Evolutionary conservation across 1,140 invertebrate species (phyloP), one percentile per base, ranked within the genome.

Genomic region (Drosophila varians): DNA sequence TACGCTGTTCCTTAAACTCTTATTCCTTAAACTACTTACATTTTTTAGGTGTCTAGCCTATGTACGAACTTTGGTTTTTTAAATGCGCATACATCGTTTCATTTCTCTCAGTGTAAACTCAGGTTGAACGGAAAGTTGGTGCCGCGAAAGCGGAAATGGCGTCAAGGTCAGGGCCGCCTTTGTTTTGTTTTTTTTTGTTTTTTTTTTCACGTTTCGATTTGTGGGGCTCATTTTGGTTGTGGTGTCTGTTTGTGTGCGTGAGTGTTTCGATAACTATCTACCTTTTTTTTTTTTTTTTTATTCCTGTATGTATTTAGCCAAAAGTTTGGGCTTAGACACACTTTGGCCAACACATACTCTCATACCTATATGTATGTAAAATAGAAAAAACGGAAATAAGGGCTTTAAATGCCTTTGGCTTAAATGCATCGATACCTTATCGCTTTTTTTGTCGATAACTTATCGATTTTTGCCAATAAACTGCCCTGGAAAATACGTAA

Each of bases 151-250:
- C 79, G 70, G 65, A 11, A 1, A 0, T 11, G 3, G 6, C 65
- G 25, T 84, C 65, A 42, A 64, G 78, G 11, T 36, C 57, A 54
- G 82, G 43, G 76, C 55, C 65, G 47, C 26, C 6, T 38, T 25
- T 34, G 2, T 2, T 21, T 21, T 21, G 2, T 28, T 38, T 56
- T 62, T 11, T 31, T 25, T 34, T 21, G 4, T 21, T 21, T 21
- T 21, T 28, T 38, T 56, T 62, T 11, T 31, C 28, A 11, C 56
- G 45, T 71, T 38, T 72, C 66, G 11, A 47, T 43, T 48, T 69
- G 47, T 82, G 77, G 82, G 83, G 74, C 82, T 88, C 82, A 86
- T 87, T n/a, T 80, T 74, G 8, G 45, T 74, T 55, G 25, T 66
- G 14, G 40, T 42, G 65, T 51, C 53, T 51, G 23, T 40, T 28